Base-by-base conservation (phyloP, 2,888 invertebrate genomes). In the Aleiodes leptofemur region DNA sequence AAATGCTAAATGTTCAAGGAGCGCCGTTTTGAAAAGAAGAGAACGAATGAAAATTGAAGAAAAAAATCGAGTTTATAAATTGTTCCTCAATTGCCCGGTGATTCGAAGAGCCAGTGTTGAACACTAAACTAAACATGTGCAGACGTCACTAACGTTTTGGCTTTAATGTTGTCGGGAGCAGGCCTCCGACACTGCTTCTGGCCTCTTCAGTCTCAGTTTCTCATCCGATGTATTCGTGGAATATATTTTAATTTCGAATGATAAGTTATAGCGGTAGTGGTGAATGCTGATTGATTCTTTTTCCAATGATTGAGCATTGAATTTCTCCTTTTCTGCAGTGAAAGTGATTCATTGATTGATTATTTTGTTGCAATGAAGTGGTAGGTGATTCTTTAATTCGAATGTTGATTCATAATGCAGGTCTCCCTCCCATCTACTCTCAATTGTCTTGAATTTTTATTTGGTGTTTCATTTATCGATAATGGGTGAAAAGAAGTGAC, bases 61-160 rank as follows among this genome's bases (percentile, higher is more conserved):
- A 43, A 48, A 64, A 38, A 14, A 8, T 23, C 38, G 16, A 38
- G 11, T 8, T 64, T 48, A 64, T 43, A 64, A 48, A 9, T 64
- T 34, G 34, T 14, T 61, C 38, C 34, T 38, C 38, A 16, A 34
- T 23, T 48, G 64, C 23, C 43, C 14, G 61, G 34, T 14, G 14
- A 64, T 43, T 64, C 16, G 64, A 43, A 64, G 9, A 64, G 64
- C 64, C 64, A 64, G 64, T 64, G 23, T 43, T 43, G 14, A 64
- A 64, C 48, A 64, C 14, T 64, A 16, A 16, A 16, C 34, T 31
- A 64, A 64, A 64, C 59, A 34, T 59, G 34, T 64, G 43, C 48
- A 13, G 64, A 64, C 64, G 64, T 64, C 64, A 64, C 64, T 64
- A 64, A 43, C 64, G 16, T 64, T 64, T 43, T 64, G 64, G 48